These are phyloP conservation scores for Pollimyrus isidori DNA, from an alignment of 2,113 vertebrate species.

Conservation along the genomic window DNA sequence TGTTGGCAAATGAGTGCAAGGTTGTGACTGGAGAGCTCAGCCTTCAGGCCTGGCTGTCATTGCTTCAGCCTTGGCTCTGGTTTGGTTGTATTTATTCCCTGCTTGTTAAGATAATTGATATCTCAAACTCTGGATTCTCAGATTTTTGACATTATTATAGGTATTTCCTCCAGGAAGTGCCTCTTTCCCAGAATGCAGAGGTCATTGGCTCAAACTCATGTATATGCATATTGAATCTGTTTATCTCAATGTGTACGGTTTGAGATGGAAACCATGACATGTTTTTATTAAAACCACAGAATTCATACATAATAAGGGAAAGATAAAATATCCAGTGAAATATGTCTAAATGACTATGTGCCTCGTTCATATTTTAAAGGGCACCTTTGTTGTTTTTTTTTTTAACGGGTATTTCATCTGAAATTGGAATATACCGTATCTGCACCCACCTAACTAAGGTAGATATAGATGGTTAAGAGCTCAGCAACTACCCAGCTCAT, in stretches of 20 bases:
- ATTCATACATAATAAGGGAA: constrained; percentile 1
- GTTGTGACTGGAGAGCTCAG: constrained; percentile 31
- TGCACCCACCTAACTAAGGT: background rate
- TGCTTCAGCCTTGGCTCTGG: constrained; percentile 17
- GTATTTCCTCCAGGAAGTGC: constrained; percentile 46
- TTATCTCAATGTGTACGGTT: constrained; percentile 26
- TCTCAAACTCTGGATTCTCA: constrained; percentile 23
- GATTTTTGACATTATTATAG: constrained; percentile 37
- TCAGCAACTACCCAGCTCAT: background rate
- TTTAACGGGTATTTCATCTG: background rate
- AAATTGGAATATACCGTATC: background rate
- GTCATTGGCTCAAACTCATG: constrained; percentile 43
- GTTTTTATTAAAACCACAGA: constrained; percentile 26
- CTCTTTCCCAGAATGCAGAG: constrained; percentile 35
- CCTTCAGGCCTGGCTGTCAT: constrained; percentile 20
- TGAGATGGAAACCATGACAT: constrained; percentile 28
- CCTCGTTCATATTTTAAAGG: background rate
- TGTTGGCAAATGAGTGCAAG: constrained; percentile 26
- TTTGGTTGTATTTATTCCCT: constrained; percentile 6
- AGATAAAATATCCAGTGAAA: background rate
- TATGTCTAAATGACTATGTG: background rate
- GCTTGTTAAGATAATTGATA: constrained; percentile 29
- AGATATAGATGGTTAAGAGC: background rate
- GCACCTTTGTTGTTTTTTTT: background rate
- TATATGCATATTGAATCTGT: constrained; percentile 40